A percentile compares a stretch with the other conserved stretches of the same genome.
Evolutionary conservation across 1,140 invertebrate species (phyloP).

Genomic region (Lepidurus arcticus): DNA sequence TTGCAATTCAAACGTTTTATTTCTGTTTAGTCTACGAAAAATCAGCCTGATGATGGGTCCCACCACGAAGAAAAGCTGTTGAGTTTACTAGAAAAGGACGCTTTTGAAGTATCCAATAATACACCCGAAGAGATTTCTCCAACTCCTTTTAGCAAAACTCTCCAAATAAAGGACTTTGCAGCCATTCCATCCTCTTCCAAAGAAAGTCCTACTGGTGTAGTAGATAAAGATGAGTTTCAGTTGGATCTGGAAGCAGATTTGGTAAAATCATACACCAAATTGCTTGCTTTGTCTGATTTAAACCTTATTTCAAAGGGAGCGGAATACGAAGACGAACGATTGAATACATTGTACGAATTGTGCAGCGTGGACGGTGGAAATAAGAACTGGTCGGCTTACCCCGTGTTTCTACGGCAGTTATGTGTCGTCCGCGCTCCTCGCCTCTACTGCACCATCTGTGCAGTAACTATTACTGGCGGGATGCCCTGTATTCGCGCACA

Average conservation of each 20-base stretch:
- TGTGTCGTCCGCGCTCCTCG: not conserved
- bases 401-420: not conserved
- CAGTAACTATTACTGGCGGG: not conserved
- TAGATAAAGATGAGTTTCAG: not conserved
- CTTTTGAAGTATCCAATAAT: no score
- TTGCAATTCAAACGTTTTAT: no score
- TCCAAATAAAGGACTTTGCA: not conserved
- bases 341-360: not conserved
- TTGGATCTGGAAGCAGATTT: not conserved
- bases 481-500: not conserved
- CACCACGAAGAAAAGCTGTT: no score
- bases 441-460: not conserved
- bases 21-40: no score
- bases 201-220: no score
- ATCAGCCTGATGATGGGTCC: no score
- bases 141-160: not conserved
- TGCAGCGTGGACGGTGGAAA: not conserved
- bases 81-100: no score
- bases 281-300: not conserved
- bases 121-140: no score
- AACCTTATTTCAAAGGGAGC: not conserved
- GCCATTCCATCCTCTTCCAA: not conserved
- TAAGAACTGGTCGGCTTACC: not conserved
- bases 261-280: not conserved
- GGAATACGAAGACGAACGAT: not conserved